Base-by-base conservation (phyloP, 2,797 vertebrate genomes). In the Epinephelus awoara region DNA sequence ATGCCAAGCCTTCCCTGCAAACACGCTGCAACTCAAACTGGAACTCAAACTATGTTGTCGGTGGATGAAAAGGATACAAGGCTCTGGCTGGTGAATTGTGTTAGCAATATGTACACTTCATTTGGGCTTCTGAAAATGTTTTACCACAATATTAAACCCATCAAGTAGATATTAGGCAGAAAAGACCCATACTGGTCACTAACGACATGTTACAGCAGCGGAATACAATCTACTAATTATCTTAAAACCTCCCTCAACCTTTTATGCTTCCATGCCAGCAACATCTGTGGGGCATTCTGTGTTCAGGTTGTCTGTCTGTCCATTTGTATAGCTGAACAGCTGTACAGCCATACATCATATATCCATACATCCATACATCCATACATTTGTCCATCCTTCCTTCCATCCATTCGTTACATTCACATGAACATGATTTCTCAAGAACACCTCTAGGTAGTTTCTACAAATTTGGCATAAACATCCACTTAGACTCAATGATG, bases 1-100 rank as follows among this genome's bases (percentile, higher is more conserved):
- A 38, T 7, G 52, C 46, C 82, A 19, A 65, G 3, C 62, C 55
- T 57, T 61, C 4, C 61, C 64, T 44, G 17, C 58, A 67, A 67
- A 79, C 64, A 55, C 0, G 8, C 34, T 34, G 34, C 34, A 34
- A 34, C 34, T 34, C 34, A 34, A 49, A 19, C 18, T 49, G 3
- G 15, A 40, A 10, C 47, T 51, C 12, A 61, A 51, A 62, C 38
- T 59, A 19, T 3, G 18, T 61, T 25, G 34, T 40, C 1, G 0
- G 13, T 23, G 27, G 14, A 49, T 1, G 18, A 27, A 62, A 57
- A n/a, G 13, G 13, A 27, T 8, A 34, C 17, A 19, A 4, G 2
- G 0, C 6, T 57, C 3, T 44, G 56, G 15, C 9, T 52, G 14
- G 6, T 61, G 19, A 42, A 52, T 1, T 18, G 17, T 13, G 40